Base-by-base conservation (phyloP, 2,113 vertebrate genomes). In the Lonchura striata region DNA sequence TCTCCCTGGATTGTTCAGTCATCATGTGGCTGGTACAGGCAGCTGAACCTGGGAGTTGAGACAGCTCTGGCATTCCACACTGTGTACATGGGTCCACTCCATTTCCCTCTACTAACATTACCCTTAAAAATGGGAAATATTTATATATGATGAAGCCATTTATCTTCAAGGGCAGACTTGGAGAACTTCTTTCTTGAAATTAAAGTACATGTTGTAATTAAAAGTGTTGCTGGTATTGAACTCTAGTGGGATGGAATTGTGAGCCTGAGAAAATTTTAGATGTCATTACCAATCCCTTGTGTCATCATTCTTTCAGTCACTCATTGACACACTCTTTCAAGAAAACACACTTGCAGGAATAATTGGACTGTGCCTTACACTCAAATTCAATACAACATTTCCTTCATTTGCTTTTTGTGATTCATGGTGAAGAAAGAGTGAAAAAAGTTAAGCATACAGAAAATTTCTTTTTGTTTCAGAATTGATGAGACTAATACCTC, bases 361-460 rank as follows among this genome's bases (percentile, higher is more conserved):
- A 93, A 90, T 80, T 95, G 42, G 11, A 59, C 63, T 86, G 15
- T 74, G 35, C 31, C 41, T 37, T 80, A 39, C 16, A 41, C 33
- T 93, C 35, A 81, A 17, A 90, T 63, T 79, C 54, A 90, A 15
- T 84, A 46, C 12, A 33, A 28, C 31, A 69, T 66, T 84, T 86
- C 50, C 50, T 94, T 82, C 33, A 52, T 72, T 70, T 82, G n/a
- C 11, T 85, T 94, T 90, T 91, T 91, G 10, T 92, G 72, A 41
- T 61, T 92, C 63, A 79, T 27, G 37, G 84, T 2, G 2, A 90
- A 20, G 42, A 91, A 91, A 92, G 35, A 84, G 3, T 68, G 31
- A 39, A 89, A 57, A 91, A 46, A 5, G 27, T 39, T 56, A 76
- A 86, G 53, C 74, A 84, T 30, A 68, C 6, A 74, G 33, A 84